Evolutionary conservation across 2,797 vertebrate species (phyloP).

Genomic region (Galaxias olidus): DNA sequence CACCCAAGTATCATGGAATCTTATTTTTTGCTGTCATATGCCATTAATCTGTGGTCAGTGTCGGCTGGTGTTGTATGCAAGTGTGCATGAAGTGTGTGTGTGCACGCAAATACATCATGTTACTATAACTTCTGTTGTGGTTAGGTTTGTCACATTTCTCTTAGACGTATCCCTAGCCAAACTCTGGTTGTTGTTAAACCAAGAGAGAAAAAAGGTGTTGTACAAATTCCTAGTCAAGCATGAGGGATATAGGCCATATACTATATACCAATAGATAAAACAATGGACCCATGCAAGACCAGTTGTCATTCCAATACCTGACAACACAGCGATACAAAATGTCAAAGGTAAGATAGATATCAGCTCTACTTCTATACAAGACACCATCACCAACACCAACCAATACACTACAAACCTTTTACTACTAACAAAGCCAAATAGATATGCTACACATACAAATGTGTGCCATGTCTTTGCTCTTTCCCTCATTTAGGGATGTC

Average conservation of each 20-base stretch:
- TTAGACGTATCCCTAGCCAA: constrained; percentile 68
- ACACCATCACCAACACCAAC: constrained; percentile 41
- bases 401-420: constrained; percentile 47
- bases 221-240: constrained; percentile 22
- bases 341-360: constrained; percentile 44
- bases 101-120: constrained; percentile 56
- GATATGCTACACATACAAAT: neutral
- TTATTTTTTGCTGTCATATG: constrained; percentile 50
- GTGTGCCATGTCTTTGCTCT: constrained; percentile 17
- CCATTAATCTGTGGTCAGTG: constrained; percentile 69
- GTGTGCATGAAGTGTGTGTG: constrained; percentile 73
- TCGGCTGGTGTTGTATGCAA: constrained; percentile 77
- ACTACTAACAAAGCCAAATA: constrained; percentile 37
- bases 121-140: constrained; percentile 59
- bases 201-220: constrained; percentile 5
- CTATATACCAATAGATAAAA: constrained; percentile 40
- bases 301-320: constrained; percentile 34
- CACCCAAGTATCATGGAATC: constrained; percentile 56
- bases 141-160: constrained; percentile 60
- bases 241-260: constrained; percentile 43
- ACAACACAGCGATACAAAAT: constrained; percentile 51
- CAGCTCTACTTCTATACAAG: constrained; percentile 54
- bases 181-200: constrained; percentile 40
- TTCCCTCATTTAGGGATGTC: neutral
- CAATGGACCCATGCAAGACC: constrained; percentile 51